Conservation (phyloP, 2,888 invertebrate species). For the Heteromurus nitidus region DNA sequence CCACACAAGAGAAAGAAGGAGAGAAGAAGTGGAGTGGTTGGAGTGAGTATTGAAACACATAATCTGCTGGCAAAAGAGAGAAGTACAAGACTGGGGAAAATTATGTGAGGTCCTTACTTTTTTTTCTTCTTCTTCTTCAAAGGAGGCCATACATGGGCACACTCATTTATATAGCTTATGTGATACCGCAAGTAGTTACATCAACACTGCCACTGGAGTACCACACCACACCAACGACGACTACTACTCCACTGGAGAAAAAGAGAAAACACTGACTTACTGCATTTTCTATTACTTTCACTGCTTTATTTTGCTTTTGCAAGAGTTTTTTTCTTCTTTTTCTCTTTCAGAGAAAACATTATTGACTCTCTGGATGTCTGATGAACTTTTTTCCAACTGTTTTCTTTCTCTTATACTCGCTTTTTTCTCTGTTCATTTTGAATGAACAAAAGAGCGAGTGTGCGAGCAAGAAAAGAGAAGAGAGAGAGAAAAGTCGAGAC, state of each 20-base stretch:
- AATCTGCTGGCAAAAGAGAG: constrained; percentile 51
- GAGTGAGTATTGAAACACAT: constrained; percentile 38
- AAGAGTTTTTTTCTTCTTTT: constrained; percentile 34
- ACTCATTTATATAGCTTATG: no score
- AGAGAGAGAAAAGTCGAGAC: background rate
- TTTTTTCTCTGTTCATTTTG: constrained; percentile 22
- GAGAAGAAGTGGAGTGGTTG: no score
- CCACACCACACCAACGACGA: no score
- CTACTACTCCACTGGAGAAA: background rate
- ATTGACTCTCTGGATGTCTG: constrained; percentile 48
- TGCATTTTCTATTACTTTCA: constrained; percentile 27
- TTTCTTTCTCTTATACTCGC: background rate
- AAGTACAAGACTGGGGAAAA: background rate
- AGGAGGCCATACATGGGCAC: background rate
- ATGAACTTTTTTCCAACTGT: constrained; percentile 52
- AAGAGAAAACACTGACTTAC: constrained; percentile 32
- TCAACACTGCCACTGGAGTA: constrained; percentile 4
- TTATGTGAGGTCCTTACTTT: constrained; percentile 22
- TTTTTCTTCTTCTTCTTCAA: background rate
- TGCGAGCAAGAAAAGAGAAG: background rate
- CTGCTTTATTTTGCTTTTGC: constrained; percentile 20
- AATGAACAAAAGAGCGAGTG: constrained; percentile 13
- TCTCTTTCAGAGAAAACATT: constrained; percentile 28
- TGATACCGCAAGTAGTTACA: constrained; percentile 9
- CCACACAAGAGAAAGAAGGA: no score